Evolutionary conservation across 2,113 vertebrate genomes (phyloP), one percentile per base, ranked within the genome.

Genomic region (Cairina moschata): DNA sequence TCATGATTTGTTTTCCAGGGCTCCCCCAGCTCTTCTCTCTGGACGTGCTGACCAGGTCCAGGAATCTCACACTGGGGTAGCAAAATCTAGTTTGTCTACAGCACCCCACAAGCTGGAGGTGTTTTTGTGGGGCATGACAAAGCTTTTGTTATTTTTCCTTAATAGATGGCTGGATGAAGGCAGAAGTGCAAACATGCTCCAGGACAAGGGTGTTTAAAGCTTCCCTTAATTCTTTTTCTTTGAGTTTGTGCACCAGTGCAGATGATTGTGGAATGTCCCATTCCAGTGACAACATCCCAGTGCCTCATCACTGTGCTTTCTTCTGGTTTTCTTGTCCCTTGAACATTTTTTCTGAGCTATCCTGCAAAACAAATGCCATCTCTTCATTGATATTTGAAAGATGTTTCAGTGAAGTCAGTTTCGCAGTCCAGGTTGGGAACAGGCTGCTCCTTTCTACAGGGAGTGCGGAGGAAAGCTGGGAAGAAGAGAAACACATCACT

Each of bases 101-200:
- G 25, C 42, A 59, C 11, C 11, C n/a, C 8, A 11, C 2, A 34
- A 13, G 44, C 6, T 20, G 2, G 0, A n/a, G 22, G 40, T 58
- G 17, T 3, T 82, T 72, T 63, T 67, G 26, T 62, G 32, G 34
- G 32, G 23, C 11, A n/a, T 40, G 14, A 59, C 72, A 73, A 86
- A 60, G 34, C 1, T 29, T 28, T 44, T 89, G 65, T 44, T 54
- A 25, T 46, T 68, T 52, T 94, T 75, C 65, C 32, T 60, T 42
- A 17, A 48, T 11, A 66, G 42, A 80, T 29, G 36, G 52, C 40
- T 42, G 13, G 18, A 42, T 73, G 32, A 83, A 73, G 32, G 32
- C 48, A 79, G 29, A 9, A 44, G 17, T 55, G 10, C 34, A 67
- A 50, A 81, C 3, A 18, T 17, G 3, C 4, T 73, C 15, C 10